Conservation (phyloP, 2,113 vertebrate species). For the Myrmecobius fasciatus region DNA sequence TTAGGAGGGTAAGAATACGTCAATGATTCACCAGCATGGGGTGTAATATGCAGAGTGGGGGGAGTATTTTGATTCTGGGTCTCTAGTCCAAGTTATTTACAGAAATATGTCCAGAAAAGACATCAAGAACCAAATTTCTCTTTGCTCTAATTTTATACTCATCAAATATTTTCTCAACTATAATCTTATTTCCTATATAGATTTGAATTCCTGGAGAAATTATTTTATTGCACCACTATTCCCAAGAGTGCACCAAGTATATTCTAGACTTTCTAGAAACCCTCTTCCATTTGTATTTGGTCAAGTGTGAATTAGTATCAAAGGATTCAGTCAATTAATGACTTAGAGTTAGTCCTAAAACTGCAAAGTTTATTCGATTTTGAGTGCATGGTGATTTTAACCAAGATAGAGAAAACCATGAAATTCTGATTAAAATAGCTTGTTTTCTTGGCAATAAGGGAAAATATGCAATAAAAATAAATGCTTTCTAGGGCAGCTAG, state of each 20-base stretch:
- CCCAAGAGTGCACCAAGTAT: not conserved
- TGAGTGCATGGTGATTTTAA: not conserved
- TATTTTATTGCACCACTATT: not conserved
- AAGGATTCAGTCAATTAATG: not conserved
- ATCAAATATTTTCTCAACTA: not conserved
- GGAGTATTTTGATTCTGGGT: not conserved
- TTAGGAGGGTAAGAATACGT: not conserved
- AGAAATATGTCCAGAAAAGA: not conserved
- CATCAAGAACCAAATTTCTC: not conserved
- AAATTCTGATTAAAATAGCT: not conserved
- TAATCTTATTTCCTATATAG: not conserved
- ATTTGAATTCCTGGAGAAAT: not conserved
- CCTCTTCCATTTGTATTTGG: not conserved
- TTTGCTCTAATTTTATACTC: not conserved
- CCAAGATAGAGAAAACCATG: not conserved
- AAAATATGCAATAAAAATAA: not conserved
- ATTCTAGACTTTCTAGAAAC: not conserved
- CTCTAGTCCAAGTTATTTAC: not conserved
- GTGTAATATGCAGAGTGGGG: no score
- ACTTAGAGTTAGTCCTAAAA: not conserved
- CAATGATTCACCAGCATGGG: not conserved
- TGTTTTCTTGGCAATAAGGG: not conserved
- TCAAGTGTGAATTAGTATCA: not conserved
- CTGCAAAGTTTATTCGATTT: not conserved
- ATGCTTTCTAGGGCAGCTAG: no score